A percentile compares a stretch with the other conserved stretches of the same genome.
These are phyloP conservation scores for Hypomecis punctinalis DNA, from an alignment of 2,888 invertebrate species.

Conservation along the genomic window DNA sequence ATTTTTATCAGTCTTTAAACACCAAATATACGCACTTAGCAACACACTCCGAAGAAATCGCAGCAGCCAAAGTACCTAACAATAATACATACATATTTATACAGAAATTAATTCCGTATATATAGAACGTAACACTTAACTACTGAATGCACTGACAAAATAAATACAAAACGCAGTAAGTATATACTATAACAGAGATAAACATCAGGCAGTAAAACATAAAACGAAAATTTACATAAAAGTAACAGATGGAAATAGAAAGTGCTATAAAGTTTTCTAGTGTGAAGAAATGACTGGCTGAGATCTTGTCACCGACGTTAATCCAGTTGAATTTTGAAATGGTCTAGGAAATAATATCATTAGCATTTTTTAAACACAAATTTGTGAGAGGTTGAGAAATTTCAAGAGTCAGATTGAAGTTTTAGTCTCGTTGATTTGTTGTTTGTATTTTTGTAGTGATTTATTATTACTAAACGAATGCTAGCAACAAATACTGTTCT, in stretches of 20 bases:
- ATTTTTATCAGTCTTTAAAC: too few relatives aligned
- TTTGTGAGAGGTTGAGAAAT: neutral
- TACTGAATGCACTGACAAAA: constrained; percentile 18
- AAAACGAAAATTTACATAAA: constrained; percentile 41
- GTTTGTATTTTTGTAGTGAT: too few relatives aligned
- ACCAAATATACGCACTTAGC: too few relatives aligned
- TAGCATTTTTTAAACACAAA: constrained; percentile 9
- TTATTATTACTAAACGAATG: too few relatives aligned
- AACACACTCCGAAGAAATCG: neutral
- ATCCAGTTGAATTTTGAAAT: constrained; percentile 29
- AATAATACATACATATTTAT: too few relatives aligned
- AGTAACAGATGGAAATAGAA: constrained; percentile 40
- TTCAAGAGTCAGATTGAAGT: neutral
- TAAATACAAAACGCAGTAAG: constrained; percentile 21
- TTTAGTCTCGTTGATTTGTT: too few relatives aligned
- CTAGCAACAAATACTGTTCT: too few relatives aligned
- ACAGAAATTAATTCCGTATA: neutral
- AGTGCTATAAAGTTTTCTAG: constrained; percentile 44
- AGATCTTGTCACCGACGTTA: constrained; percentile 24
- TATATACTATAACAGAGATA: constrained; percentile 32
- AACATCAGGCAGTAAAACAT: constrained; percentile 37
- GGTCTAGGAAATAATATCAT: constrained; percentile 2
- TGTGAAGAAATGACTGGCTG: constrained; percentile 30
- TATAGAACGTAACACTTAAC: too few relatives aligned
- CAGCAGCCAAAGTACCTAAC: neutral